A percentile compares a stretch with the other conserved stretches of the same genome.
phyloP scores from a whole-genome alignment of 2,113 vertebrate genomes.

The Megaceryle torquata region DNA sequence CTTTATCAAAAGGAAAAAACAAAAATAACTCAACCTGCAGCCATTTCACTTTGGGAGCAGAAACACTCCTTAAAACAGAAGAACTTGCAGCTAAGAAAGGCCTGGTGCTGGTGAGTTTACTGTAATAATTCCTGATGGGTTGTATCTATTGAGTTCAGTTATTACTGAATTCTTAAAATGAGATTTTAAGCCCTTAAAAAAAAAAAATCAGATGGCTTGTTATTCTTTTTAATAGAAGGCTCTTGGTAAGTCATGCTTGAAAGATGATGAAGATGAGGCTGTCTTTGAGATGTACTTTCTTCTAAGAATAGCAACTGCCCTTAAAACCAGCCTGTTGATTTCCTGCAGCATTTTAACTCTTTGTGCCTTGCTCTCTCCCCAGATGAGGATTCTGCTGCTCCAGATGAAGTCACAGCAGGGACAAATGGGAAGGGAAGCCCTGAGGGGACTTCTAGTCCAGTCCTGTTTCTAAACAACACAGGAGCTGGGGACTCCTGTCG shows the following conservation, averaged over 20 bases:
- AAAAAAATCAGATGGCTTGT: background rate
- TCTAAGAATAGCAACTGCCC: background rate
- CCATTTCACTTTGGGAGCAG: background rate
- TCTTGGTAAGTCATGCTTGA: background rate
- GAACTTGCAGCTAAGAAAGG: background rate
- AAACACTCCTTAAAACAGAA: background rate
- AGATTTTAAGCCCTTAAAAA: background rate
- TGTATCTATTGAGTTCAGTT: background rate
- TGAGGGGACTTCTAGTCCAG: slow-evolving; percentile 19
- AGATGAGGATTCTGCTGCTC: slow-evolving; percentile 73
- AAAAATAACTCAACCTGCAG: background rate
- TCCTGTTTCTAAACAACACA: slow-evolving; percentile 47
- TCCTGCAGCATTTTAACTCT: background rate
- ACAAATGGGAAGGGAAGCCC: slow-evolving; percentile 71
- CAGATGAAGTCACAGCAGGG: slow-evolving; percentile 63
- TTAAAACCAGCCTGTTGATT: background rate
- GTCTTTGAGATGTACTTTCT: background rate
- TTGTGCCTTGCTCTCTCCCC: background rate
- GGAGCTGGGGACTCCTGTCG: slow-evolving; percentile 62
- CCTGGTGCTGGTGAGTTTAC: rapidly evolving
- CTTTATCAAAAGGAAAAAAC: background rate
- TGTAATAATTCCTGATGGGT: background rate
- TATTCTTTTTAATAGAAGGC: background rate
- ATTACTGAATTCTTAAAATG: background rate
- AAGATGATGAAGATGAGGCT: background rate